phyloP scores from a whole-genome alignment of 2,888 invertebrate genomes.

The Rhogogaster chlorosoma region DNA sequence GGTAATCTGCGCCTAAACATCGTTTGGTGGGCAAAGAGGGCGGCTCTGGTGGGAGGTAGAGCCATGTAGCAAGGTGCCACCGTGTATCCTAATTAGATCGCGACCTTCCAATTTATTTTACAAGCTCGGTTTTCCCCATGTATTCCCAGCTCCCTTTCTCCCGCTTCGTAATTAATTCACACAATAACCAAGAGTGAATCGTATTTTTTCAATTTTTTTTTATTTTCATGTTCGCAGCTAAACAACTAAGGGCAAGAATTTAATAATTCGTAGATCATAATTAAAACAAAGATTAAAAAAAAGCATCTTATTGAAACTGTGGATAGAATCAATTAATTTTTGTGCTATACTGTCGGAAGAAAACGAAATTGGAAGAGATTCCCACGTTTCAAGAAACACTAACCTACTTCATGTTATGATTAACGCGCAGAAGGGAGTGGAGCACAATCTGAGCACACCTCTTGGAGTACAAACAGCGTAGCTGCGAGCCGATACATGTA shows the following conservation, averaged over 20 bases:
- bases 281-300: not conserved
- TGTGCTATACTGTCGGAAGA: not conserved
- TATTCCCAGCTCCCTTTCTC: not conserved
- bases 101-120: conserved; percentile 49
- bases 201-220: not conserved
- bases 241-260: not conserved
- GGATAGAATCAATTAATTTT: not conserved
- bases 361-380: not conserved
- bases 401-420: conserved; percentile 17
- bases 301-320: not conserved
- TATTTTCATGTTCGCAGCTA: not conserved
- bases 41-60: not conserved
- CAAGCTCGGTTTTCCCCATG: conserved; percentile 25
- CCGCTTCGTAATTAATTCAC: conserved; percentile 15
- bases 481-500: conserved; percentile 24
- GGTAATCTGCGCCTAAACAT: conserved; percentile 50
- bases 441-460: not conserved
- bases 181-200: not conserved
- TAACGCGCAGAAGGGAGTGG: not conserved
- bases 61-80: conserved; percentile 13
- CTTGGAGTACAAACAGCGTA: not conserved
- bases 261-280: conserved; percentile 12
- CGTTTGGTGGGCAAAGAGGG: conserved; percentile 40
- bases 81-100: conserved; percentile 52
- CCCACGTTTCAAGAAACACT: not conserved